Conservation (phyloP, 2,113 vertebrate genomes). For the Porphyrio hochstetteri region DNA sequence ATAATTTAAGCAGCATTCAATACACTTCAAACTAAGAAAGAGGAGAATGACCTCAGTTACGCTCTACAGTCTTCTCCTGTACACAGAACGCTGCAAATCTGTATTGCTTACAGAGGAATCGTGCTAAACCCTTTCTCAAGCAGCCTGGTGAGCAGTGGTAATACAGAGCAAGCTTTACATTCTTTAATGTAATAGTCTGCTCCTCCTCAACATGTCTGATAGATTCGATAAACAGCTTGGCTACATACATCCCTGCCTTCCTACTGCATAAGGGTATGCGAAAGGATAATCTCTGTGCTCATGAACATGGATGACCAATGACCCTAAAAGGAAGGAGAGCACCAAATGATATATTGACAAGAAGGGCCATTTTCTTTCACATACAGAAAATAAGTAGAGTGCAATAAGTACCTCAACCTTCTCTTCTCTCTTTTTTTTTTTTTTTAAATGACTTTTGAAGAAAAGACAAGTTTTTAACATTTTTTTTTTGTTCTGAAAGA, state of each 20-base stretch:
- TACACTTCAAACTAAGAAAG: background rate
- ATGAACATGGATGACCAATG: background rate
- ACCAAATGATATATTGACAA: background rate
- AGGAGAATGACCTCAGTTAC: background rate
- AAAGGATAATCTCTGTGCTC: constrained; percentile 18
- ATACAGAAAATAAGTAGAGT: background rate
- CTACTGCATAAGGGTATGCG: background rate
- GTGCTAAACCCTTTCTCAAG: background rate
- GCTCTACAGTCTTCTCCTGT: background rate
- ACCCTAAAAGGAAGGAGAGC: constrained; percentile 18
- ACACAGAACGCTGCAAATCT: background rate
- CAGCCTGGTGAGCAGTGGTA: background rate
- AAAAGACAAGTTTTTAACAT: background rate
- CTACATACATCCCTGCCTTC: background rate
- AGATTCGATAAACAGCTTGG: background rate
- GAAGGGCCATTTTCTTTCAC: background rate
- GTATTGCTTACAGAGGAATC: background rate
- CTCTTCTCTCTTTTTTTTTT: no score
- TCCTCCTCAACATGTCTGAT: background rate
- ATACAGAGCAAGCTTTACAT: background rate
- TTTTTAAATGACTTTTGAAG: background rate
- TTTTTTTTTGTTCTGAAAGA: background rate
- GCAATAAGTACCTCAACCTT: background rate
- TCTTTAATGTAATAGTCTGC: background rate
- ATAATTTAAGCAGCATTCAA: background rate